Evolutionary conservation across 2,888 invertebrate genomes (phyloP), one percentile per base, ranked within the genome.

Genomic region (Cheilosia grossa): DNA sequence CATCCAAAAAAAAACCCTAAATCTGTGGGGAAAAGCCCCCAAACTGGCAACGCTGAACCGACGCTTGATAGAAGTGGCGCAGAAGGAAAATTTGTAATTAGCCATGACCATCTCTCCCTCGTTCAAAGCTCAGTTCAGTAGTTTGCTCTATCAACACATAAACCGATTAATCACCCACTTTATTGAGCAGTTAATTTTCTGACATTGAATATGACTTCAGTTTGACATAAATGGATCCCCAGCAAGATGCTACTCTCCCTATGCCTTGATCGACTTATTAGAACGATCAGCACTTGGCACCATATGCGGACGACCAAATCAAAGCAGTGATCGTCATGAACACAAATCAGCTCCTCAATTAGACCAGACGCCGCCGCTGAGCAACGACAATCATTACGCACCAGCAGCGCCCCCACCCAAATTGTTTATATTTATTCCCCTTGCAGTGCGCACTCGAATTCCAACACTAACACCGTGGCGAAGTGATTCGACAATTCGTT

Each of bases 261-360:
- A 21, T 53, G 27, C 17, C 33, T 17, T 47, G 54, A 66, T 49
- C 10, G 40, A 47, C 27, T 56, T 27, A 21, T 10, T 54, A 66
- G 47, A 61, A n/a, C 63, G 54, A 53, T 27, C 47, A 27, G 47
- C 51, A 47, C 61, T 58, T 72, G 58, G 40, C 53, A 54, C 77
- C 77, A 77, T 64, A 58, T 77, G 27, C 27, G 81, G 75, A 58
- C 64, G 9, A 58, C 44, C 58, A 82, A 77, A 82, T 77, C 81
- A 70, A 64, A 44, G 58, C 69, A 51, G 44, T 42, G 37, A 58
- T 30, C 70, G 59, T 56, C 81, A 37, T 64, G 37, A 63, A 69
- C 42, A 64, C 58, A 70, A 75, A 81, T 75, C 75, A 69, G 63
- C 44, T 59, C 33, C 59, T 63, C 59, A 58, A 75, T 81, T 66